Evolutionary conservation across 2,113 vertebrate species (phyloP).

Genomic region (Aviceda subcristata): DNA sequence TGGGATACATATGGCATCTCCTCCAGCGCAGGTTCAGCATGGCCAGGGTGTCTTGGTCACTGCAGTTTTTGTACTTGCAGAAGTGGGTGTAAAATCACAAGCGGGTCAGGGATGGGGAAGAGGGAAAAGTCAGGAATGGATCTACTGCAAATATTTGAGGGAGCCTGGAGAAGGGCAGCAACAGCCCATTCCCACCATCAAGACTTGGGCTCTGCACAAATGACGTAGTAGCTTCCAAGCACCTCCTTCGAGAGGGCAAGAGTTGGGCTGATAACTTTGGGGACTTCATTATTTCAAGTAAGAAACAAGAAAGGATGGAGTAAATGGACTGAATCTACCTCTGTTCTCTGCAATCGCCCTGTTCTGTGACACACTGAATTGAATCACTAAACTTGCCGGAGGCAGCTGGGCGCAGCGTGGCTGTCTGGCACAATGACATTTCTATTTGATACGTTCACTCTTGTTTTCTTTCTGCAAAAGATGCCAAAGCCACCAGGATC

Average conservation of each 20-base stretch:
- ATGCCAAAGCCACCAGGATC: slow-evolving; percentile 56
- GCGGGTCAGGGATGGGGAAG: background rate
- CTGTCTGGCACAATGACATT: slow-evolving; percentile 15
- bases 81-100: background rate
- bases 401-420: background rate
- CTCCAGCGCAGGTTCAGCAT: background rate
- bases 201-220: background rate
- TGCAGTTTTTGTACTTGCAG: background rate
- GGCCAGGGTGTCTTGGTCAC: rapidly evolving
- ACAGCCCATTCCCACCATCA: background rate
- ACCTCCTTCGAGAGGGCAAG: background rate
- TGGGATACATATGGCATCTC: background rate
- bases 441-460: background rate
- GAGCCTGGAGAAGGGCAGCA: background rate
- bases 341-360: background rate
- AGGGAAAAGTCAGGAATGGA: background rate
- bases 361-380: background rate
- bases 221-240: background rate
- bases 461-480: slow-evolving; percentile 36
- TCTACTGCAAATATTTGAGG: background rate
- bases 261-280: background rate
- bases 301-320: background rate
- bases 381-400: background rate
- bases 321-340: background rate
- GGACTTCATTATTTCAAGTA: background rate